phyloP scores from a whole-genome alignment of 2,888 invertebrate species.

The Pimpla rufipes region DNA sequence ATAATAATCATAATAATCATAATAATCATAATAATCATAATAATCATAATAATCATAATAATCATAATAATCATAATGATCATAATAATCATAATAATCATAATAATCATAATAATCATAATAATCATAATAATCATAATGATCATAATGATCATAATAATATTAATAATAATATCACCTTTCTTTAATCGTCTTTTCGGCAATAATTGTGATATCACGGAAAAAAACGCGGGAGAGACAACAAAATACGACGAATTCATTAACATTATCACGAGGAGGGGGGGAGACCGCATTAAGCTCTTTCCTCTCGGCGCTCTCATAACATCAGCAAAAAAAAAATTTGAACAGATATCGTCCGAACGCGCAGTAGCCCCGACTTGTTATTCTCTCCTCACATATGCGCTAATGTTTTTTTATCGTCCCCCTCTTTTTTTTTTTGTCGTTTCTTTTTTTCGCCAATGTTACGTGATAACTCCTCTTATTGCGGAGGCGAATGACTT shows the following conservation, averaged over 20 bases:
- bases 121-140: too few species aligned
- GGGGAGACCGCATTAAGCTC: background rate
- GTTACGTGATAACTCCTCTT: conserved; percentile 41
- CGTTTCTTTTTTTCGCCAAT: conserved; percentile 10
- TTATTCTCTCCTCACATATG: conserved; percentile 43
- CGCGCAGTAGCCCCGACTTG: conserved; percentile 36
- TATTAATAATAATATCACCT: background rate
- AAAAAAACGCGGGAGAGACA: background rate
- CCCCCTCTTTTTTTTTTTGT: background rate
- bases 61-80: too few species aligned
- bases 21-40: too few species aligned
- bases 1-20: too few species aligned
- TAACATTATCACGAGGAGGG: background rate
- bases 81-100: background rate
- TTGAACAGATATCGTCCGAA: background rate
- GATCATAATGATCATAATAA: background rate
- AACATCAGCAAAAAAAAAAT: conserved; percentile 6
- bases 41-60: too few species aligned
- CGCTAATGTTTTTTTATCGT: conserved; percentile 24
- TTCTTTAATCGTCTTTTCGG: background rate
- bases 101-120: too few species aligned
- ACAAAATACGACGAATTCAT: background rate
- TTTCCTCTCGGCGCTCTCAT: background rate
- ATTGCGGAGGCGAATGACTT: conserved; percentile 64
- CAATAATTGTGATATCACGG: background rate